Base-by-base conservation (phyloP, 2,888 invertebrate genomes). In the Heliconius aoede region DNA sequence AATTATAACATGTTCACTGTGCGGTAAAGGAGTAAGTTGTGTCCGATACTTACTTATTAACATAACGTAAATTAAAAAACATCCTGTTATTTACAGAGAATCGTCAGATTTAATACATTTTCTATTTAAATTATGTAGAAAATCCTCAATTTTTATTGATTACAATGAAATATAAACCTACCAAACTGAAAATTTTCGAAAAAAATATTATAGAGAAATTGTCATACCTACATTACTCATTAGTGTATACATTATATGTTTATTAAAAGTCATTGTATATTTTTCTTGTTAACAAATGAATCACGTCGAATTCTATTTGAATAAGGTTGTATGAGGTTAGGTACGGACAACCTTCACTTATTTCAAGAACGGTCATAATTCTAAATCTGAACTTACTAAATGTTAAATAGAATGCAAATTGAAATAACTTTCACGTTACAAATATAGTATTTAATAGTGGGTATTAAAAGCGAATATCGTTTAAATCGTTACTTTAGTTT, bases 331-430 rank as follows among this genome's bases (percentile, higher is more conserved):
- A 73, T 78, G 74, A 76, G 79, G 78, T 79, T 74, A 78, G 78
- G 68, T 78, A 72, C 72, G 68, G 74, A 72, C 76, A 78, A 78
- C 79, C 79, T 79, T 79, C 79, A 76, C 76, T 79, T 74, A 72
- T 76, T 78, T 79, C 79, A 79, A 78, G 78, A 78, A 76, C 78
- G 73, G 76, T 79, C 79, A 74, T 76, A 65, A 78, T 78, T 76
- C 78, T 78, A 78, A 79, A 79, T 76, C 64, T 65, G 78, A 72
- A 73, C 40, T 74, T 65, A 76, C 76, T 28, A 75, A 75, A 77
- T 69, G 67, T 71, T 67, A 73, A 73, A 61, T 61, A 74, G 78
- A 74, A 72, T 76, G 64, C 64, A 55, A 78, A 72, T 76, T 46
- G 18, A 30, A 58, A 46, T 26, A 40, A n/a, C n/a, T 21, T 18